phyloP scores from a whole-genome alignment of 2,888 invertebrate genomes.

The Mechanitis messenoides region DNA sequence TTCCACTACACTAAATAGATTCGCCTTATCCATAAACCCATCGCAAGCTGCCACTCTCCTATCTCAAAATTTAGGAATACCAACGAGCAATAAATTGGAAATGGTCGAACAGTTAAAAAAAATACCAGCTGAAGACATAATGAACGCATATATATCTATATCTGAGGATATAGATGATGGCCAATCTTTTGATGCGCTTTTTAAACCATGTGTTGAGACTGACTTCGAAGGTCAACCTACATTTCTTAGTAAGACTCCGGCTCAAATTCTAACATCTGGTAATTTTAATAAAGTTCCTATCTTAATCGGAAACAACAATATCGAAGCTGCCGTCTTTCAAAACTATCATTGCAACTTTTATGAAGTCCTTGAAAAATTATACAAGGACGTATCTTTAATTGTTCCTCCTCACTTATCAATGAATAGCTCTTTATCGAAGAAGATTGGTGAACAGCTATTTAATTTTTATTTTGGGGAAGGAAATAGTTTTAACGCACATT shows the following conservation, averaged over 20 bases:
- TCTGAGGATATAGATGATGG: slow-evolving; percentile 28
- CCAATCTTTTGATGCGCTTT: slow-evolving; percentile 48
- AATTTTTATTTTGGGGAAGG: slow-evolving; percentile 59
- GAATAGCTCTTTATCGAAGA: slow-evolving; percentile 42
- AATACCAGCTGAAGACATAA: slow-evolving; percentile 45
- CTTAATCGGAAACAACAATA: slow-evolving; percentile 63
- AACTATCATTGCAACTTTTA: slow-evolving; percentile 46
- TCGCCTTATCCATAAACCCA: slow-evolving; percentile 59
- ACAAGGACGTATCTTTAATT: slow-evolving; percentile 49
- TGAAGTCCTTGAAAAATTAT: slow-evolving; percentile 53
- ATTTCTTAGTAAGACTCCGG: slow-evolving; percentile 61
- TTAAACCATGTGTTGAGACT: slow-evolving; percentile 64
- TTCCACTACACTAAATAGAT: slow-evolving; percentile 61
- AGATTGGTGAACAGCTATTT: slow-evolving; percentile 53
- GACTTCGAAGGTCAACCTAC: slow-evolving; percentile 64
- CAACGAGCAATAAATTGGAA: slow-evolving; percentile 45
- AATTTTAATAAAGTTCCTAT: slow-evolving; percentile 65
- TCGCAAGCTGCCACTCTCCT: slow-evolving; percentile 45
- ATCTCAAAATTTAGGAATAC: slow-evolving; percentile 51
- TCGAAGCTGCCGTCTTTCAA: slow-evolving; percentile 52
- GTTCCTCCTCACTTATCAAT: slow-evolving; percentile 49
- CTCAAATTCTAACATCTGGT: slow-evolving; percentile 54
- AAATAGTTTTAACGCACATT: slow-evolving; percentile 48
- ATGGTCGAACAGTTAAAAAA: slow-evolving; percentile 53
- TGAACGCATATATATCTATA: slow-evolving; percentile 39